These are phyloP conservation scores for Muscicapa striata DNA, from an alignment of 2,797 vertebrate species.

Conservation along the genomic window DNA sequence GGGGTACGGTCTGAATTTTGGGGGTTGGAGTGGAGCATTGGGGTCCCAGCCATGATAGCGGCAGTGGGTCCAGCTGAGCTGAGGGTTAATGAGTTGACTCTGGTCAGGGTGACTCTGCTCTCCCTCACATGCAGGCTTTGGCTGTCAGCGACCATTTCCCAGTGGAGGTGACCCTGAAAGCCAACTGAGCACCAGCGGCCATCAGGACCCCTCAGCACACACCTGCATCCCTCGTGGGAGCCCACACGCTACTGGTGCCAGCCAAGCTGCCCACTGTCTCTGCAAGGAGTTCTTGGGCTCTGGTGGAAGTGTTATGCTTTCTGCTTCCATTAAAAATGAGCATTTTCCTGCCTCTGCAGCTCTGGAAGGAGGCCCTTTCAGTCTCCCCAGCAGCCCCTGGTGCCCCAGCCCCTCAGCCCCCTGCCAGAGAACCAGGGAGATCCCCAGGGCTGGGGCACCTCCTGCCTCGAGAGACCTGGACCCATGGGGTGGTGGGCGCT, in stretches of 20 bases:
- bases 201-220: rapidly evolving
- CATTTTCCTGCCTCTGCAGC: neutral
- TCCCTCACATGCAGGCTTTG: neutral
- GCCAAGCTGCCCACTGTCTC: neutral
- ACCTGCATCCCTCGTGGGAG: rapidly evolving
- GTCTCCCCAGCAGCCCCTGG: rapidly evolving
- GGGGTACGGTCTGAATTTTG: neutral
- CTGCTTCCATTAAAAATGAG: conserved; percentile 22
- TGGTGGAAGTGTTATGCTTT: neutral
- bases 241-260: rapidly evolving
- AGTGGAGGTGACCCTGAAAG: conserved; percentile 46
- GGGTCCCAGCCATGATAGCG: neutral
- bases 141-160: conserved; percentile 51
- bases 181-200: neutral
- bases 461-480: rapidly evolving
- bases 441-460: rapidly evolving
- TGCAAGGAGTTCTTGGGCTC: neutral
- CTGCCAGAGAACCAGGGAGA: neutral
- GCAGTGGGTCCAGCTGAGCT: neutral
- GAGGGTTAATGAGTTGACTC: neutral
- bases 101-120: neutral
- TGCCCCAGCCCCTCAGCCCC: rapidly evolving
- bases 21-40: rapidly evolving
- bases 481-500: rapidly evolving
- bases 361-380: neutral